These are phyloP conservation scores for Phyllostomus discolor DNA, from an alignment of 2,113 vertebrate species.

Conservation along the genomic window DNA sequence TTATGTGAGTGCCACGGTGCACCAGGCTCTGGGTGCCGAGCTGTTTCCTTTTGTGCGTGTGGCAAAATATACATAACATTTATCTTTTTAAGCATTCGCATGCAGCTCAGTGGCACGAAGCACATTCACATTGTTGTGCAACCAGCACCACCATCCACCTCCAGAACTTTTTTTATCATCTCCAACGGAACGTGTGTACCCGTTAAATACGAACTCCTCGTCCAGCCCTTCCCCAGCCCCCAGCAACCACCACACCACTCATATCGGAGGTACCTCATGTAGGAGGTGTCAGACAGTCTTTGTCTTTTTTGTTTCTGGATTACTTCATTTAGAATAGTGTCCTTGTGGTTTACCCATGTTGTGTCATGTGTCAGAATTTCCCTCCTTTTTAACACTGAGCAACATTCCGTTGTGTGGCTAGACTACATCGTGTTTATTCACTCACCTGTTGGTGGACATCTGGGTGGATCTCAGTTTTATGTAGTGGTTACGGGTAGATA, in stretches of 20 bases:
- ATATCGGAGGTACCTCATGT: accelerated
- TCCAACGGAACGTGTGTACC: not conserved
- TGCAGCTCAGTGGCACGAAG: not conserved
- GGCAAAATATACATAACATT: not conserved
- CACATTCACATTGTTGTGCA: not conserved
- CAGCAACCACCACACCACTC: not conserved
- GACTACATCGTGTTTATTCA: not conserved
- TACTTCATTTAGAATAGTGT: not conserved
- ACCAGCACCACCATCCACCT: not conserved
- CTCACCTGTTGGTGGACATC: not conserved
- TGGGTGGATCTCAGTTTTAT: not conserved
- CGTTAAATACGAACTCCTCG: no score
- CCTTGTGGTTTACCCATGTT: not conserved
- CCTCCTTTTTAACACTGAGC: not conserved
- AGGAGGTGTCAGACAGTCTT: not conserved
- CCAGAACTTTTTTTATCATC: not conserved
- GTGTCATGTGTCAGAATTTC: not conserved
- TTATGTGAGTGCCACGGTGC: not conserved
- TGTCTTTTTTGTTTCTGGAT: not conserved
- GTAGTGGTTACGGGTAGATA: not conserved
- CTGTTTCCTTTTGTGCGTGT: not conserved
- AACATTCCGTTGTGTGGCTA: accelerated
- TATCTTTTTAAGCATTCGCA: not conserved
- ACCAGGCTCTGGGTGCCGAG: not conserved
- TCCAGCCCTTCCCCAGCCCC: accelerated